Base-by-base conservation (phyloP, 1,140 invertebrate genomes). In the Temnothorax nylanderi region DNA sequence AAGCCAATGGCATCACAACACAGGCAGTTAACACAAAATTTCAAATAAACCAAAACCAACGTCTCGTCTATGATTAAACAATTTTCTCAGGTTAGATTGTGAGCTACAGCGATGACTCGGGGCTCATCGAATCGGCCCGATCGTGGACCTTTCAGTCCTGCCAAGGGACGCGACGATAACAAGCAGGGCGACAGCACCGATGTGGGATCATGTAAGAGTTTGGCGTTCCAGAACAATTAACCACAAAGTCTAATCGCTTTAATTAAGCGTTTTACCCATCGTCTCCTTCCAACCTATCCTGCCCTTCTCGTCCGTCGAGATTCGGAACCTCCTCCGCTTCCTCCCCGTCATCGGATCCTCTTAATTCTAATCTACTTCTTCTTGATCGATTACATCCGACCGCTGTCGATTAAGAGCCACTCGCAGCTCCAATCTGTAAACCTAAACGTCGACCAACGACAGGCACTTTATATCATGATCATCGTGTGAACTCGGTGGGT, bases 241-340 rank as follows among this genome's bases (percentile, higher is more conserved):
- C 92, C 90, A 91, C 91, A 94, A 94, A 94, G 93, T 94, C 93
- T 94, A 94, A 94, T 94, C 89, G 93, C 93, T 94, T 93, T 92
- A 92, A 94, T 94, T 92, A 93, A 88, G 88, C 91, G 90, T 92
- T 26, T 26, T 90, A 85, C 58, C 76, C 85, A 64, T 77, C 75
- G 80, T 85, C 76, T 90, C 85, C 86, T 89, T 87, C 76, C 89
- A 78, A 89, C 88, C 90, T 82, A 88, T 88, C 90, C 89, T 87
- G 54, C 64, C 67, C 84, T 86, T 86, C 85, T 85, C 85, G 77
- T 77, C 77, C 49, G 51, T 87, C 67, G 85, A 74, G 81, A 86
- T 82, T 77, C 62, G 84, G 67, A 62, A 51, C 65, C 64, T 82
- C 76, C 87, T 88, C 56, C 87, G 88, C 75, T 88, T 91, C 75